A percentile compares a stretch with the other conserved stretches of the same genome.
phyloP scores from a whole-genome alignment of 2,888 invertebrate genomes.

The Acanthacorydalis orientalis region DNA sequence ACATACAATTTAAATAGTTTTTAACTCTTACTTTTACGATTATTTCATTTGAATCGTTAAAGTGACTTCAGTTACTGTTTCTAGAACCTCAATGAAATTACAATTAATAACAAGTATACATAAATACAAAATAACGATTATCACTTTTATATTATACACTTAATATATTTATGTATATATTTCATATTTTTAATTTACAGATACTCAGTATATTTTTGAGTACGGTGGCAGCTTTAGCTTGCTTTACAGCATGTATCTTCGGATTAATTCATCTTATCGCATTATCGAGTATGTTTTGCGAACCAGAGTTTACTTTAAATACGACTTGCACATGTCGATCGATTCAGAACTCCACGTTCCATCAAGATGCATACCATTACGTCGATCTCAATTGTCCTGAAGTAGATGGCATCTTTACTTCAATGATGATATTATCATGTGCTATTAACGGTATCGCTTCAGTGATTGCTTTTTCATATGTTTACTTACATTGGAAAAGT shows the following conservation, averaged over 20 bases:
- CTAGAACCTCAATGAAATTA: no score
- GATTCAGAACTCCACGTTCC: conserved; percentile 10
- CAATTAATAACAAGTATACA: no score
- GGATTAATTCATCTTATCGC: conserved; percentile 24
- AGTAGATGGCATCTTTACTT: conserved; percentile 23
- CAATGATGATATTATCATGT: conserved; percentile 23
- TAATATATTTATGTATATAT: no score
- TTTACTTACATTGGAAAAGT: conserved; percentile 28
- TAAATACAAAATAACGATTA: no score
- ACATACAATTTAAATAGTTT: no score
- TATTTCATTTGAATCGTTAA: no score
- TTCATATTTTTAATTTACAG: conserved; percentile 16
- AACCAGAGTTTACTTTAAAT: conserved; percentile 21
- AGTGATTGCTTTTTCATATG: conserved; percentile 24
- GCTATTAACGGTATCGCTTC: conserved; percentile 23
- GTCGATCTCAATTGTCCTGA: conserved; percentile 28
- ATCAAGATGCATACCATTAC: conserved; percentile 22
- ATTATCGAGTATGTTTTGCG: conserved; percentile 23
- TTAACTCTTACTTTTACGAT: no score
- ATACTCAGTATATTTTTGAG: conserved; percentile 24
- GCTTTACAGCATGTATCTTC: conserved; percentile 23
- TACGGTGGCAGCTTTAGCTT: conserved; percentile 21
- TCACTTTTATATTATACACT: no score
- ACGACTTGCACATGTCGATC: conserved; percentile 25
- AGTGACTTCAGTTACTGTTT: no score